A percentile compares a stretch with the other conserved stretches of the same genome.
Conservation (phyloP, 2,797 vertebrate species). For the Acanthurus leucopareius region DNA sequence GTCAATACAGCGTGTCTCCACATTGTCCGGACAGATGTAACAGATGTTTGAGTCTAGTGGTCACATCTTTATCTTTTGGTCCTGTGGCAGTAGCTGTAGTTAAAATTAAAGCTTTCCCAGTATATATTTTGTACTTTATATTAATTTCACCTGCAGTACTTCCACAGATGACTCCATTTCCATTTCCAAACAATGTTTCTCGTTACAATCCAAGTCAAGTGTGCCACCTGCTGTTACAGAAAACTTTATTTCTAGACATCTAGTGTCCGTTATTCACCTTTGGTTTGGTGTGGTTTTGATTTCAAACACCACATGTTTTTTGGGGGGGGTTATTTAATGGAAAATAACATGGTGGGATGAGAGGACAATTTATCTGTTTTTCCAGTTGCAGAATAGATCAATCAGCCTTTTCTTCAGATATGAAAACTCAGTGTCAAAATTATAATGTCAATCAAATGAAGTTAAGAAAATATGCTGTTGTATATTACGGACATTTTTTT, state of each 20-base stretch:
- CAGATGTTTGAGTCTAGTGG: constrained; percentile 12
- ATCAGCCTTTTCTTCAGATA: background rate
- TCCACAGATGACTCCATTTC: background rate
- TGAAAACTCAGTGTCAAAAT: background rate
- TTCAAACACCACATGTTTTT: constrained; percentile 1
- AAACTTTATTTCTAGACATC: background rate
- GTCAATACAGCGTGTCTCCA: constrained; percentile 7
- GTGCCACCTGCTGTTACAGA: constrained; percentile 56
- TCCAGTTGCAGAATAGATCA: background rate
- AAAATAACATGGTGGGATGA: background rate
- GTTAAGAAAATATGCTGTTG: background rate
- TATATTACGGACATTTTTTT: background rate
- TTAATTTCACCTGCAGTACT: background rate
- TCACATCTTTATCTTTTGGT: background rate
- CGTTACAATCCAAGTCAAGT: constrained; percentile 4
- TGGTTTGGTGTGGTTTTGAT: background rate
- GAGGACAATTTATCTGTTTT: background rate
- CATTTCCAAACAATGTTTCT: background rate
- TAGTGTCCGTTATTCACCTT: background rate
- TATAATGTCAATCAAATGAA: background rate
- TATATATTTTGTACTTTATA: background rate
- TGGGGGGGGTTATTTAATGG: background rate
- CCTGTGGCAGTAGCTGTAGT: no score
- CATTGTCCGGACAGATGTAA: background rate
- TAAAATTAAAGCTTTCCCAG: no score